Percentiles rank a stretch among this genome's conserved stretches.
Conservation (phyloP, 2,113 vertebrate genomes). For the Amblyornis subalaris region DNA sequence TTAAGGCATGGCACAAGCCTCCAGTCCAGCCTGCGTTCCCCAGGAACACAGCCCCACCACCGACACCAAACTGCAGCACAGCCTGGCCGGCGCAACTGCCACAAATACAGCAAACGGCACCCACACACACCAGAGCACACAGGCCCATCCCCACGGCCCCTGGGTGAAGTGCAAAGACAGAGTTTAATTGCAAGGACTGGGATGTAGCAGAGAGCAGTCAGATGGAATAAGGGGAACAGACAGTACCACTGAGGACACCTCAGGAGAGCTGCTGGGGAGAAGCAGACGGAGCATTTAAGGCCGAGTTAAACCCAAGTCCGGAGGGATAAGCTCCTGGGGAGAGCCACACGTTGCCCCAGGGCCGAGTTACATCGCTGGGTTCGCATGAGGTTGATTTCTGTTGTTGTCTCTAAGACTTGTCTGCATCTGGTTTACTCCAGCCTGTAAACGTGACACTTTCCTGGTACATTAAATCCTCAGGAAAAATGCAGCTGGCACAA, state of each 20-base stretch:
- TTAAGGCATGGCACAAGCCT: fast-evolving
- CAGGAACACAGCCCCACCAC: neutral
- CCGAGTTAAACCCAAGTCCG: neutral
- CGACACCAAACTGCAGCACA: neutral
- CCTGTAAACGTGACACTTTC: neutral
- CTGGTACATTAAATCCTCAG: neutral
- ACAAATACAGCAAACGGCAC: neutral
- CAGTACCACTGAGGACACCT: neutral
- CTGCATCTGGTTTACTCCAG: neutral
- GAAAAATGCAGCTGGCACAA: neutral
- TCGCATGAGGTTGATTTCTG: neutral
- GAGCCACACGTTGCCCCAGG: neutral
- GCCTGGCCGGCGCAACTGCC: neutral
- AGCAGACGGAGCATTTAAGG: neutral
- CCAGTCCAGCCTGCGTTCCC: neutral
- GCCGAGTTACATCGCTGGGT: neutral
- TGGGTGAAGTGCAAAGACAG: fast-evolving
- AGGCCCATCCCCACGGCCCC: fast-evolving
- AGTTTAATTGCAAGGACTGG: fast-evolving
- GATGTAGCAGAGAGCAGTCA: neutral
- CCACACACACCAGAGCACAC: fast-evolving
- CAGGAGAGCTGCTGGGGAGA: neutral
- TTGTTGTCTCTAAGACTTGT: neutral
- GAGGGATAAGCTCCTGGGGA: neutral
- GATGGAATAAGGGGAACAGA: neutral